phyloP scores from a whole-genome alignment of 2,797 vertebrate genomes.

The Takifugu rubripes region DNA sequence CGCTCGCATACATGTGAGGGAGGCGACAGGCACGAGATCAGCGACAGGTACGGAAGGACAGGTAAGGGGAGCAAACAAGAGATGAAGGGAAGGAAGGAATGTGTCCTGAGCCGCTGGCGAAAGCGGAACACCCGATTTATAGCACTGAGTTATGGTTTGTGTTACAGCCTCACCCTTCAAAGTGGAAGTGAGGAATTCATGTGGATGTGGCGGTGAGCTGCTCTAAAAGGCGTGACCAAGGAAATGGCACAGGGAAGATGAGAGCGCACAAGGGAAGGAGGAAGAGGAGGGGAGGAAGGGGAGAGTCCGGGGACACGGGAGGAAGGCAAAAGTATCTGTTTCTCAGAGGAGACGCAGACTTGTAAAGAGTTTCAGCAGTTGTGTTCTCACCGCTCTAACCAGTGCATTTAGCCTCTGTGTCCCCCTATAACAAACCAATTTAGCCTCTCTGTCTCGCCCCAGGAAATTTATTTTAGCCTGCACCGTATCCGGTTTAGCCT shows the following conservation, averaged over 20 bases:
- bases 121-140: conserved; percentile 34
- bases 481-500: too few relatives aligned
- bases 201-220: conserved; percentile 31
- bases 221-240: conserved; percentile 42
- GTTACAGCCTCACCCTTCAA: conserved; percentile 50
- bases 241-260: conserved; percentile 41
- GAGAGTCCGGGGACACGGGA: neutral
- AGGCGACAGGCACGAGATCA: neutral
- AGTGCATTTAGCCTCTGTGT: neutral
- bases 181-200: conserved; percentile 45
- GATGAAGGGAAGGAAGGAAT: conserved; percentile 3
- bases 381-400: neutral
- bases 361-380: too few relatives aligned
- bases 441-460: neutral
- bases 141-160: conserved; percentile 39
- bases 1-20: neutral
- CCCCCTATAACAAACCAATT: neutral
- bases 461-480: neutral
- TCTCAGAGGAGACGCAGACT: neutral
- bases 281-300: neutral
- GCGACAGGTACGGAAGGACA: neutral
- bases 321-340: conserved; percentile 26
- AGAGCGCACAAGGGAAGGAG: conserved; percentile 15
- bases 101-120: conserved; percentile 35
- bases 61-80: conserved; percentile 14